Percentiles rank a stretch among this genome's conserved stretches.
Conservation (phyloP, 2,888 invertebrate genomes). For the Chymomyza amoena region DNA sequence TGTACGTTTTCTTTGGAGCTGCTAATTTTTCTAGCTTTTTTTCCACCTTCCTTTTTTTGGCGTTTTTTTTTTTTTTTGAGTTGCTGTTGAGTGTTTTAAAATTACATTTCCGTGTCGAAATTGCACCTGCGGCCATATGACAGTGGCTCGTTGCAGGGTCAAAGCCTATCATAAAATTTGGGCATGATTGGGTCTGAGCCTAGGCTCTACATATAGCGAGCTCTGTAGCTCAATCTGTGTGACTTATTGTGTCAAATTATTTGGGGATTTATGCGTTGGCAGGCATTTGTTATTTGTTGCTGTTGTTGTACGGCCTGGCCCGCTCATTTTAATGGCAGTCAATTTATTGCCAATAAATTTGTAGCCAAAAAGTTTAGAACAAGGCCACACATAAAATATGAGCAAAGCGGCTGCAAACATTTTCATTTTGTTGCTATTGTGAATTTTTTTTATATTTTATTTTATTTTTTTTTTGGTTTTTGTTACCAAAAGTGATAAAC, state of each 20-base stretch:
- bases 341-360: constrained; percentile 73
- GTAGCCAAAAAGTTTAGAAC: constrained; percentile 73
- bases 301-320: constrained; percentile 18
- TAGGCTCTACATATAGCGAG: background rate
- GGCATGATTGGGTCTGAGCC: background rate
- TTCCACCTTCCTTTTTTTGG: constrained; percentile 12
- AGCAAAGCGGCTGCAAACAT: constrained; percentile 41
- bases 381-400: constrained; percentile 47
- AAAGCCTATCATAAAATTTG: constrained; percentile 23
- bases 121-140: constrained; percentile 60
- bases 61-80: constrained; percentile 7
- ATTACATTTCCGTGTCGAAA: constrained; percentile 68
- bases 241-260: constrained; percentile 74
- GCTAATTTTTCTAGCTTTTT: constrained; percentile 47
- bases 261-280: constrained; percentile 72
- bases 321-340: constrained; percentile 69
- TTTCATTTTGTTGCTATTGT: constrained; percentile 24
- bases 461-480: background rate
- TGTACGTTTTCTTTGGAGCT: constrained; percentile 26
- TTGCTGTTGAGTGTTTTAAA: constrained; percentile 61
- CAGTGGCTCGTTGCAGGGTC: constrained; percentile 3
- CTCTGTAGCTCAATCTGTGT: constrained; percentile 65
- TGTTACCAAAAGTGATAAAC: constrained; percentile 68
- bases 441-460: constrained; percentile 37
- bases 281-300: constrained; percentile 49